A percentile compares a stretch with the other conserved stretches of the same genome.
Evolutionary conservation across 2,888 invertebrate species (phyloP).

Genomic region (Dastarcus helophoroides): DNA sequence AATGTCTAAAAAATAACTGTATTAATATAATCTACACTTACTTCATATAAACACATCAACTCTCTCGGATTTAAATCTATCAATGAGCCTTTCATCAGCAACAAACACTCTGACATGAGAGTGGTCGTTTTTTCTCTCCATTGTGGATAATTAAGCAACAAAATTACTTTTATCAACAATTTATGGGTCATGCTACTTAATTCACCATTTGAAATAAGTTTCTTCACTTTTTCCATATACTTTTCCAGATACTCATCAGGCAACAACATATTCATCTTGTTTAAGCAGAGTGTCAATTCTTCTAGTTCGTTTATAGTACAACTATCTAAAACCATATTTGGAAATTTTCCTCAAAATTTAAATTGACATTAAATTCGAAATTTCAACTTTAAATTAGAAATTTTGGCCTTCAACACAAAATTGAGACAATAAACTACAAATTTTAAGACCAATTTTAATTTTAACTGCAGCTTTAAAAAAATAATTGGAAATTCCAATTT

Average conservation of each 20-base stretch:
- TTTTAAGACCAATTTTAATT: no score
- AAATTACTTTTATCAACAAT: conserved; percentile 27
- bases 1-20: conserved; percentile 4
- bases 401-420: no score
- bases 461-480: no score
- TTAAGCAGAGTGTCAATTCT: conserved; percentile 38
- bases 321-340: conserved; percentile 23
- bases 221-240: conserved; percentile 32
- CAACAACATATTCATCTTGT: conserved; percentile 34
- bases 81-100: conserved; percentile 32
- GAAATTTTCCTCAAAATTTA: conserved; percentile 6
- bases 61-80: conserved; percentile 33
- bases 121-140: conserved; percentile 36
- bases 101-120: conserved; percentile 32
- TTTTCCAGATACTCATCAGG: conserved; percentile 28
- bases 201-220: conserved; percentile 27
- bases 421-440: no score
- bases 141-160: conserved; percentile 37
- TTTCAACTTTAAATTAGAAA: no score
- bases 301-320: conserved; percentile 36
- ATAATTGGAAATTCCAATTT: no score
- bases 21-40: conserved; percentile 17
- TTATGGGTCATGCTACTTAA: conserved; percentile 23
- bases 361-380: no score
- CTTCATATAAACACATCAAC: conserved; percentile 32